Conservation (phyloP, 1,140 invertebrate genomes). For the Dendrolimus kikuchii region DNA sequence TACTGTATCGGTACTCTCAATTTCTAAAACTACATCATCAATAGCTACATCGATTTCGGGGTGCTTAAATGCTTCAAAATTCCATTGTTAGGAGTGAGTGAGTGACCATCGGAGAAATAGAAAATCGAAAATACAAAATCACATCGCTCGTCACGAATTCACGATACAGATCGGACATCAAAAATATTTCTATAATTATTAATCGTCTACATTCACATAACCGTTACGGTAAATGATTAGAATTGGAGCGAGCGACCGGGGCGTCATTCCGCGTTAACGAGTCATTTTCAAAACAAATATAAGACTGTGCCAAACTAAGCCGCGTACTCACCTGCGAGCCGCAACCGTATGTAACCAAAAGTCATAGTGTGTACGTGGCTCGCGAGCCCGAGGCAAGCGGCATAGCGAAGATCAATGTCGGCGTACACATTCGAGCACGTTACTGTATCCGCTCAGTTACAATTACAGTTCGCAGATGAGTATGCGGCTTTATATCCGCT, state of each 20-base stretch:
- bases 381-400: too few species aligned
- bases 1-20: slow-evolving; percentile 62
- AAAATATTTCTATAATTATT: slow-evolving; percentile 63
- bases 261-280: slow-evolving; percentile 14
- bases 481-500: too few species aligned
- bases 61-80: slow-evolving; percentile 67
- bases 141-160: slow-evolving; percentile 50
- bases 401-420: too few species aligned
- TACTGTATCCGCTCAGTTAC: too few species aligned
- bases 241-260: slow-evolving; percentile 44
- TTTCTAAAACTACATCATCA: slow-evolving; percentile 58
- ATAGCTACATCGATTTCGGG: slow-evolving; percentile 60
- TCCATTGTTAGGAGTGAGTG: slow-evolving; percentile 44
- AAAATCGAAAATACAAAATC: slow-evolving; percentile 50
- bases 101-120: slow-evolving; percentile 50
- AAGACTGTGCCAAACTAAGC: too few species aligned
- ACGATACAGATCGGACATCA: slow-evolving; percentile 65
- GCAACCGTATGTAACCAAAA: too few species aligned
- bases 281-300: too few species aligned
- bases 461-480: too few species aligned
- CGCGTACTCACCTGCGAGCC: too few species aligned
- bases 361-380: too few species aligned
- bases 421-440: too few species aligned
- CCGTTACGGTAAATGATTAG: slow-evolving; percentile 22
- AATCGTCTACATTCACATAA: slow-evolving; percentile 57